Base-by-base conservation (phyloP, 2,113 vertebrate species). In the Mustela nigripes region DNA sequence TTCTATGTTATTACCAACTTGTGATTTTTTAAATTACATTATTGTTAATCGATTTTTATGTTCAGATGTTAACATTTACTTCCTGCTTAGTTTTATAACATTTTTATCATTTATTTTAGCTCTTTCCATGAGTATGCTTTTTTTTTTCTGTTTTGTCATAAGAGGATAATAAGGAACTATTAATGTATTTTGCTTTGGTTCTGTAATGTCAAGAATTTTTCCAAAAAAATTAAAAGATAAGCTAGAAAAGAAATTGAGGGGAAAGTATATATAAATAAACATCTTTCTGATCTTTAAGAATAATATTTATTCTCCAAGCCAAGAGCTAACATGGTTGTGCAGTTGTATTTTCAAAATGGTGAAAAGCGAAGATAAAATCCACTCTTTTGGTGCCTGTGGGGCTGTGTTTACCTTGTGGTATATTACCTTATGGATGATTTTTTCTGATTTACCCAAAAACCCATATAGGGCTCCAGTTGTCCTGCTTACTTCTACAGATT, bases 161-260 rank as follows among this genome's bases (percentile, higher is more conserved):
- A 86, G 98, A 97, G 97, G 98, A 83, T 98, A 99, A 98, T 98
- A 98, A 98, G 98, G 96, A 98, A 98, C 98, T 98, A 98, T 98
- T 96, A 98, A 98, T 98, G 98, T 97, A 98, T 98, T 98, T 99
- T 98, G 98, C 97, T 99, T 99, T 98, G 99, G 98, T 98, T 99
- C 98, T 99, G 98, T 99, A 99, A 98, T 97, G 98, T 98, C 98
- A 98, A 99, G 83, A 98, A 99, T 99, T 99, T 99, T 99, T 98
- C 60, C 8, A 98, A 98, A 98, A 98, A 97, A 97, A 98, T 48
- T 48, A 97, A 97, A 97, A 98, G 98, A 98, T 98, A 98, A 98
- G 98, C 98, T 98, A 98, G 98, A 99, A 92, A 94, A 89, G 11
- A 85, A 56, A 84, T 74, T 58, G 26, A 67, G 33, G 28, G 19